These are phyloP conservation scores for Drosophila funebris DNA, from an alignment of 1,140 invertebrate species.

Conservation along the genomic window DNA sequence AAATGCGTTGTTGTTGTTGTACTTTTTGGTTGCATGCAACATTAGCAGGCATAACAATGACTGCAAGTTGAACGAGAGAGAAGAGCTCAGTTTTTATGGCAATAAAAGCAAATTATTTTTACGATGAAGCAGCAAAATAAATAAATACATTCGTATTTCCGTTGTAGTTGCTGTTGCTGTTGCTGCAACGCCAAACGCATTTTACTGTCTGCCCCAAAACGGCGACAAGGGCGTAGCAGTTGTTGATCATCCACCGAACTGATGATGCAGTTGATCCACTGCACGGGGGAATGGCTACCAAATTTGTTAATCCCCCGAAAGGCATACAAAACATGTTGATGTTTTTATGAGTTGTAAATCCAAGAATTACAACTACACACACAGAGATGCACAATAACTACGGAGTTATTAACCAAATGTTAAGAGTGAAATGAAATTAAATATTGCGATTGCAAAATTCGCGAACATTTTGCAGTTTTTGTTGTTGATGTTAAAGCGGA, in stretches of 20 bases:
- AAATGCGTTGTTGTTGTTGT: conserved; percentile 55
- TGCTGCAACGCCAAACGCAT: conserved; percentile 59
- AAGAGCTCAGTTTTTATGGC: conserved; percentile 36
- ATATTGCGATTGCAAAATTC: not conserved
- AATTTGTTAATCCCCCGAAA: conserved; percentile 49
- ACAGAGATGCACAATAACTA: conserved; percentile 2
- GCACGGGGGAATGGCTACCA: conserved; percentile 31
- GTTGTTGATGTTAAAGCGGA: no score
- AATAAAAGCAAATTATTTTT: conserved; percentile 81
- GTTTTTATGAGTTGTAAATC: not conserved
- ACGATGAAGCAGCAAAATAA: conserved; percentile 75
- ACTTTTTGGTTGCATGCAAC: conserved; percentile 52
- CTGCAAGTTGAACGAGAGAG: conserved; percentile 1
- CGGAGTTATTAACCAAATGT: conserved; percentile 2
- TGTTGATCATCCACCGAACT: conserved; percentile 52
- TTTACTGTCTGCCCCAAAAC: conserved; percentile 57
- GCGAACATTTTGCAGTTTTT: not conserved
- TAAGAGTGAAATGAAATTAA: not conserved
- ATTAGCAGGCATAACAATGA: conserved; percentile 41
- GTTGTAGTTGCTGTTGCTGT: conserved; percentile 20
- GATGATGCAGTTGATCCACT: conserved; percentile 8
- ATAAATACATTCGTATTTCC: conserved; percentile 67
- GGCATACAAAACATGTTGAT: conserved; percentile 3
- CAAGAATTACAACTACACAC: conserved; percentile 27
- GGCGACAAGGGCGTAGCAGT: conserved; percentile 51